These are phyloP conservation scores for Halesus radiatus DNA, from an alignment of 1,140 invertebrate genomes.

Conservation along the genomic window DNA sequence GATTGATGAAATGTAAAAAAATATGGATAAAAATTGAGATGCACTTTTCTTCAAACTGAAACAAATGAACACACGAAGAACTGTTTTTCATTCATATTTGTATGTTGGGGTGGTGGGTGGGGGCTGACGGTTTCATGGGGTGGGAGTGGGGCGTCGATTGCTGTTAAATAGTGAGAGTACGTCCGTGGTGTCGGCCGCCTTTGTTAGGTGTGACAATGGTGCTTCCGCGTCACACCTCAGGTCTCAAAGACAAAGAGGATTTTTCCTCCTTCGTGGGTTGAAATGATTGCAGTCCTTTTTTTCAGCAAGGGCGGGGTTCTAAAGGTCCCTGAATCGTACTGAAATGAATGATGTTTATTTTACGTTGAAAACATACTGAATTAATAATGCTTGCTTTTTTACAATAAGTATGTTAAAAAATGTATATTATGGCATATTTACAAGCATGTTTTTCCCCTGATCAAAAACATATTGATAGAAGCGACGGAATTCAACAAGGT, in stretches of 20 bases:
- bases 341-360: neutral
- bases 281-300: conserved; percentile 45
- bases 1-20: too few species aligned
- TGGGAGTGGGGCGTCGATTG: neutral
- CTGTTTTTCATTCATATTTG: neutral
- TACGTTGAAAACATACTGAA: too few species aligned
- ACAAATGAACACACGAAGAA: neutral
- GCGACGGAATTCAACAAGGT: too few species aligned
- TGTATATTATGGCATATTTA: too few species aligned
- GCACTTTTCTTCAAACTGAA: neutral
- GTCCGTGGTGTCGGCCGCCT: neutral
- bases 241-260: conserved; percentile 52
- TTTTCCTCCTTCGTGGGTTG: conserved; percentile 48
- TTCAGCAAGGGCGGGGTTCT: neutral
- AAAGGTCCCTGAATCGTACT: neutral
- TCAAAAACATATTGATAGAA: too few species aligned
- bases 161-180: conserved; percentile 3
- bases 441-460: too few species aligned
- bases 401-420: too few species aligned
- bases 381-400: too few species aligned
- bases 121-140: neutral
- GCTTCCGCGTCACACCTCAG: conserved; percentile 55
- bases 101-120: neutral
- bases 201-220: conserved; percentile 49
- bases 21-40: too few species aligned